A percentile compares a stretch with the other conserved stretches of the same genome.
phyloP scores from a whole-genome alignment of 2,888 invertebrate species.

The Tanytarsus gracilentus region DNA sequence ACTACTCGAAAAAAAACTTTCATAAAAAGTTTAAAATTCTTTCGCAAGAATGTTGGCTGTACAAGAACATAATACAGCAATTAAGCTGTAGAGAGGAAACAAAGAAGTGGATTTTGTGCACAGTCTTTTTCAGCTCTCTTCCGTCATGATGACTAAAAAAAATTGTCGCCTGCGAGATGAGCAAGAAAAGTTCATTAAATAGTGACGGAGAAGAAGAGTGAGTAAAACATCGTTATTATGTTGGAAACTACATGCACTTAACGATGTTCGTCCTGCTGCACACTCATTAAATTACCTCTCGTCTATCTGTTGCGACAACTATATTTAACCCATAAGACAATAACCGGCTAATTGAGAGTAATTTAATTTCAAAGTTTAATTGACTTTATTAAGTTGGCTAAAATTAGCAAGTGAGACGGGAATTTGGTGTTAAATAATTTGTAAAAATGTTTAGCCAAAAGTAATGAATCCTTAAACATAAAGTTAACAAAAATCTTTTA shows the following conservation, averaged over 20 bases:
- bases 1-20: background rate
- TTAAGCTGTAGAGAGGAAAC: conserved; percentile 5
- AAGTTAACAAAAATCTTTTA: too few relatives aligned
- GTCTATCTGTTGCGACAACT: too few relatives aligned
- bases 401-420: too few relatives aligned
- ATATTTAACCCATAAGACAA: too few relatives aligned
- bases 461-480: too few relatives aligned
- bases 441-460: too few relatives aligned
- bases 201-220: background rate
- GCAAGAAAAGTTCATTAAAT: conserved; percentile 6
- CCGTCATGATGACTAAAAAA: background rate
- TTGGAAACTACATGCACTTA: background rate
- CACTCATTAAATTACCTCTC: conserved; percentile 6
- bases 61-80: conserved; percentile 14
- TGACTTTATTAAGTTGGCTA: too few relatives aligned
- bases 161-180: background rate
- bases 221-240: background rate
- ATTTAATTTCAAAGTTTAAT: too few relatives aligned
- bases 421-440: too few relatives aligned
- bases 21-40: conserved; percentile 1
- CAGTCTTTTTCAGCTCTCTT: background rate
- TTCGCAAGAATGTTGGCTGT: conserved; percentile 8
- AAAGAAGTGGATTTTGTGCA: background rate
- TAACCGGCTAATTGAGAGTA: too few relatives aligned
- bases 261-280: background rate